Base-by-base conservation (phyloP, 2,888 invertebrate species). In the Trachelus stipa region DNA sequence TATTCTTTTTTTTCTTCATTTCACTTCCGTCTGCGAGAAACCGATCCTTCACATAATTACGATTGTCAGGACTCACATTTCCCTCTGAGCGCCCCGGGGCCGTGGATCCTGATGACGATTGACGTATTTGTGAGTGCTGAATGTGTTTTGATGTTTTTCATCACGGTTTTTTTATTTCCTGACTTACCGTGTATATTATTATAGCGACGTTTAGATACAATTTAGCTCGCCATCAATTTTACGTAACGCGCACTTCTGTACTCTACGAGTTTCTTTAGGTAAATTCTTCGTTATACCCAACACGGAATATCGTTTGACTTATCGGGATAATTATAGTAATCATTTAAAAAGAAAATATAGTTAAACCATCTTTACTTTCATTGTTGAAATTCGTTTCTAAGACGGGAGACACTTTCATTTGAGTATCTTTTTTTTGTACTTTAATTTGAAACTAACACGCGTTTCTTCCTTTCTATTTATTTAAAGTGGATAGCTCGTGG, bases 391-490 rank as follows among this genome's bases (percentile, higher is more conserved):
- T 56, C 56, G 9, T 56, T 56, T 9, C 23, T 56, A 56, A 56
- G 2, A 9, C 23, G 9, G 56, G 56, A 56, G 6, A 56, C 23
- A 56, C 56, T 56, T 40, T 40, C 4, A 2, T 23, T 2, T 9
- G 9, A 56, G 56, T 56, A 0, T 12, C 9, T 56, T 56, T 56
- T 56, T 56, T 56, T 40, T 40, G 12, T 37, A 12, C 12, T 37
- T 56, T 56, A 6, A 15, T 15, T 40, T 9, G 1, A 56, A 56
- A 56, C 15, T 23, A 9, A 23, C 56, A 11, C 31, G 9, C 71
- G 71, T 77, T 77, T 75, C 77, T 79, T 79, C 81, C 80, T 78
- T 80, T 81, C 79, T 82, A 76, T 73, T 76, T 75, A 73, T 71
- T 71, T 34, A 33, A 33, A 30, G 30, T 11, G 12, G 56, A 56